Percentiles rank a stretch among this genome's conserved stretches.
Evolutionary conservation across 2,113 vertebrate species (phyloP).

Genomic region (Alosa alosa): DNA sequence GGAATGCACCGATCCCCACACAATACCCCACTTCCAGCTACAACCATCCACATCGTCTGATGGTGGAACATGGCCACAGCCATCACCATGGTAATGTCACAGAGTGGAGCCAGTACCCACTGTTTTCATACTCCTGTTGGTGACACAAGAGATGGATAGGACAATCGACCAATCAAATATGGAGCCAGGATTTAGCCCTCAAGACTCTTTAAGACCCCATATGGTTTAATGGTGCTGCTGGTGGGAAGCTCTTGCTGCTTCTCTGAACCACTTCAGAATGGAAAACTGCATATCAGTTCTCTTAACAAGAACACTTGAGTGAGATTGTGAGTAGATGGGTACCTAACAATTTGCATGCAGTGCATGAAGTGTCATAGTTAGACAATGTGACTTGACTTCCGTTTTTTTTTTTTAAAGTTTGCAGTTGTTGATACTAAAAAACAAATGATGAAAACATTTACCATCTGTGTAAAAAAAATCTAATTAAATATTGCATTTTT

Average conservation of each 20-base stretch:
- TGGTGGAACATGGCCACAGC: conserved; percentile 9
- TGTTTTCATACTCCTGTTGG: conserved; percentile 25
- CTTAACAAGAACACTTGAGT: background rate
- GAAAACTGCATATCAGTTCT: background rate
- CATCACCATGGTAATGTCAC: conserved; percentile 46
- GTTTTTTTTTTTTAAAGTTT: background rate
- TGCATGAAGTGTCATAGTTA: background rate
- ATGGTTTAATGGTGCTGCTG: background rate
- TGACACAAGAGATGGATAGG: background rate
- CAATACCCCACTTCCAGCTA: conserved; percentile 17
- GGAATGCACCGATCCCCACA: background rate
- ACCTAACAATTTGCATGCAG: background rate
- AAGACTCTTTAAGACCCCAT: background rate
- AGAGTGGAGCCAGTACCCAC: conserved; percentile 31
- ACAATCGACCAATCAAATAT: background rate
- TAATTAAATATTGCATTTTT: background rate
- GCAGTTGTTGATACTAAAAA: background rate
- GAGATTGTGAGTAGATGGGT: background rate
- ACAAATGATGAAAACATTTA: background rate
- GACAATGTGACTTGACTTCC: background rate
- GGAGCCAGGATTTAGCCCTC: background rate
- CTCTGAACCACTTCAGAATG: background rate
- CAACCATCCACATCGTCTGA: conserved; percentile 24
- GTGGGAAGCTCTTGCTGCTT: background rate
- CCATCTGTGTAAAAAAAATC: background rate